A percentile compares a stretch with the other conserved stretches of the same genome.
These are phyloP conservation scores for Eulemur mongoz DNA, from an alignment of 2,797 vertebrate genomes.

Conservation along the genomic window DNA sequence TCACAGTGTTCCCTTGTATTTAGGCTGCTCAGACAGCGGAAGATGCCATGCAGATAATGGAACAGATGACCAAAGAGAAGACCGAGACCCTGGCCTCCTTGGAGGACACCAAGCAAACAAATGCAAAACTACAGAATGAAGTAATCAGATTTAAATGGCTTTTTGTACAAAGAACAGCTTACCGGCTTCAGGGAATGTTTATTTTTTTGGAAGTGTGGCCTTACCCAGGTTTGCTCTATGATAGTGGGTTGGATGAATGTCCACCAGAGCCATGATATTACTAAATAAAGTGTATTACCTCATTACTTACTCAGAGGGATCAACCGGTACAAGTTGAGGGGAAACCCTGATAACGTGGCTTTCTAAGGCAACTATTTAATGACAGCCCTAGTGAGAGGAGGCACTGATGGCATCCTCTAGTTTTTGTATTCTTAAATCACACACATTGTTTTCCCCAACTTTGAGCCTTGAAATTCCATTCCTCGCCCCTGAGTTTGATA, in stretches of 20 bases:
- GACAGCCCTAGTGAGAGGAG: not conserved
- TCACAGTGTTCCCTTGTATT: constrained; percentile 55
- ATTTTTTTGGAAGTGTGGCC: constrained; percentile 9
- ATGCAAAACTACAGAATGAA: constrained; percentile 90
- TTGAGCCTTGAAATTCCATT: not conserved
- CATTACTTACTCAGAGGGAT: not conserved
- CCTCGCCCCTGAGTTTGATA: not conserved
- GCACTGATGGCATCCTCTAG: not conserved
- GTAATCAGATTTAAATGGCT: constrained; percentile 84
- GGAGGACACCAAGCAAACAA: constrained; percentile 87
- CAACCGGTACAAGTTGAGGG: not conserved
- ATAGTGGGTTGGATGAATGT: not conserved
- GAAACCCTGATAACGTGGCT: not conserved
- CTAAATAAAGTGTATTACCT: constrained; percentile 37
- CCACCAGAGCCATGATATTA: not conserved
- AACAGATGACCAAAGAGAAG: constrained; percentile 92
- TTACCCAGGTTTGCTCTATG: not conserved
- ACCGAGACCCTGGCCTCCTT: constrained; percentile 85
- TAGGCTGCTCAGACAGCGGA: constrained; percentile 90
- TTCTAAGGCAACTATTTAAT: not conserved
- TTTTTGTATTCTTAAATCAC: not conserved
- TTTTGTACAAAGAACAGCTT: constrained; percentile 53
- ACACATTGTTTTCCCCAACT: not conserved
- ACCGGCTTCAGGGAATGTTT: not conserved
- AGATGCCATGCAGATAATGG: constrained; percentile 88